Base-by-base conservation (phyloP, 1,140 invertebrate genomes). In the Drosophila erecta region DNA sequence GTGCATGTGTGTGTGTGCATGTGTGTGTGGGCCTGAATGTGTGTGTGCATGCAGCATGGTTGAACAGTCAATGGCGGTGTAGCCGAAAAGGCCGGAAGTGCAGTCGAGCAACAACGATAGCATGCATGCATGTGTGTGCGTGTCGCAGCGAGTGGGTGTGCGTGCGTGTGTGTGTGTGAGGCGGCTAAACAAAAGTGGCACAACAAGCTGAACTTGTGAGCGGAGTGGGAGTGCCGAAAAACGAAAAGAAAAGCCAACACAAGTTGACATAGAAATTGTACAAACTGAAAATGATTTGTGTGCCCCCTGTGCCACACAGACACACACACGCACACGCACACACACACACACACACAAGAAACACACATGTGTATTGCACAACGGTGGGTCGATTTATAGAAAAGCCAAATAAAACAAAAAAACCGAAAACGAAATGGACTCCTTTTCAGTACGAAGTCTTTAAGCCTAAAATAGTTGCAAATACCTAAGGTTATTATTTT, bases 221-320 rank as follows among this genome's bases (percentile, higher is more conserved):
- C 35, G 33, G 14, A 33, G 7, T 7, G 41, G 11, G 33, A 55
- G 60, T 40, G 54, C 37, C 54, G 17, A 61, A 61, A 61, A 58
- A 38, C 40, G 51, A 55, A 64, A 62, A 66, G 22, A 66, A 61
- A 62, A 55, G 59, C 62, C 62, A 69, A 71, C 56, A 62, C 61
- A 60, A 84, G 73, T 77, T 85, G 81, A 87, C 81, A 86, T 78
- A 81, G 71, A 87, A 86, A 86, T 86, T 86, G 81, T 77, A 86
- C 81, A 86, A 86, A 86, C 81, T 86, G 78, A 86, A 86, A 86
- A 86, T 86, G 81, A 86, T 86, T 86, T 81, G 83, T 86, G 81
- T 61, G 58, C 50, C 44, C 24, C 55, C 20, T 44, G 20, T 17
- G 17, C 40, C 8, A 30, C 30, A 30, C 17, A 17, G 10, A 35